Base-by-base conservation (phyloP, 2,888 invertebrate genomes). In the Ypsolopha sequella region DNA sequence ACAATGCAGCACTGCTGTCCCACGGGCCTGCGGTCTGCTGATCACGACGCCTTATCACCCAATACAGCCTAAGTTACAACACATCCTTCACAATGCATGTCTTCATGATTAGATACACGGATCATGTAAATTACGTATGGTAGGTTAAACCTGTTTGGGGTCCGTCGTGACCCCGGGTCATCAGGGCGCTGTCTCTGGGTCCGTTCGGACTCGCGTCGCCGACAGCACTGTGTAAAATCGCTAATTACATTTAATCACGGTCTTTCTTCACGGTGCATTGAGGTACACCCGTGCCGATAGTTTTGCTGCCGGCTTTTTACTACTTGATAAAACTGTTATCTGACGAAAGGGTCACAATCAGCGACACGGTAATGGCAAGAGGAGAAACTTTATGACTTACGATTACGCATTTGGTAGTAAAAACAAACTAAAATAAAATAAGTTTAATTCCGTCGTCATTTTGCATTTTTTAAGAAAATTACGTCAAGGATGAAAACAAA, bases 181-280 rank as follows among this genome's bases (percentile, higher is more conserved):
- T 60, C 53, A 52, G 14, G 51, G 50, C 51, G 52, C 50, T 46
- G 52, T 51, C 47, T 39, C 33, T 9, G 33, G 13, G 36, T 36
- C 10, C 24, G 10, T 33, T 14, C 41, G 41, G 34, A 11, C 33
- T 11, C 49, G 49, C 34, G 2, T 34, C 49, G 56, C 57, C 56
- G 51, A 54, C 70, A 75, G 73, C 70, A 65, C 78, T 80, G 77
- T 79, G 79, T 68, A 70, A 74, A 82, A 84, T 82, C 60, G 74
- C 67, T 84, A 84, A 85, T 84, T 81, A 68, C 69, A 68, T 73
- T 70, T 64, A 75, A 73, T 70, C 62, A 62, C 58, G 57, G 62
- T 57, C 61, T 58, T 58, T 61, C 66, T 68, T 68, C 65, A 65
- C 65, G 60, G 56, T 53, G 57, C 54, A 57, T 63, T 60, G 54